phyloP scores from a whole-genome alignment of 1,140 invertebrate genomes.

The Callitettix versicolor region DNA sequence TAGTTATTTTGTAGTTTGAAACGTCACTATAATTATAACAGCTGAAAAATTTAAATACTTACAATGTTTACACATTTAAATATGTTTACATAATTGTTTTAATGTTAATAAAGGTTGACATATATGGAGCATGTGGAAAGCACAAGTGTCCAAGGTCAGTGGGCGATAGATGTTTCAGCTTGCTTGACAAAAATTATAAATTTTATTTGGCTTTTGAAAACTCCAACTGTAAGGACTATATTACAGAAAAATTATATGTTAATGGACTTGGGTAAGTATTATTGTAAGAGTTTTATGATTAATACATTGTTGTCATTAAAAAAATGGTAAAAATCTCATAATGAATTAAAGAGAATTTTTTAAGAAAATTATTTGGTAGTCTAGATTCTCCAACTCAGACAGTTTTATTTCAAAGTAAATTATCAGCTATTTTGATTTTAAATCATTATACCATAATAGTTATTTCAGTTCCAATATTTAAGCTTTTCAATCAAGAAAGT shows the following conservation, averaged over 20 bases:
- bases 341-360: neutral
- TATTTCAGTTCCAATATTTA: no score
- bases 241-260: conserved; percentile 94
- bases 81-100: no score
- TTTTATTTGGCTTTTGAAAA: conserved; percentile 97
- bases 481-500: no score
- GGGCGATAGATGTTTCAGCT: conserved; percentile 72
- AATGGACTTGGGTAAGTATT: conserved; percentile 71
- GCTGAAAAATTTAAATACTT: no score
- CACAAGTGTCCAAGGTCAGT: conserved; percentile 72
- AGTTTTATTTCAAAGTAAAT: no score
- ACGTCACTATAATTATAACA: no score
- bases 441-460: no score
- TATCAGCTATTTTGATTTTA: no score
- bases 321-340: neutral
- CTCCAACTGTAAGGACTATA: conserved; percentile 91
- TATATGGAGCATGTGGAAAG: conserved; percentile 84
- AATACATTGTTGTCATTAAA: neutral
- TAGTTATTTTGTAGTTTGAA: neutral
- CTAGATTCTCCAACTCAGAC: no score
- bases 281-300: no score
- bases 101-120: conserved; percentile 54
- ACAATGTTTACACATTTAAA: no score
- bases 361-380: neutral
- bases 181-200: conserved; percentile 91